Evolutionary conservation across 2,113 vertebrate genomes (phyloP).

Genomic region (Hipposideros armiger): DNA sequence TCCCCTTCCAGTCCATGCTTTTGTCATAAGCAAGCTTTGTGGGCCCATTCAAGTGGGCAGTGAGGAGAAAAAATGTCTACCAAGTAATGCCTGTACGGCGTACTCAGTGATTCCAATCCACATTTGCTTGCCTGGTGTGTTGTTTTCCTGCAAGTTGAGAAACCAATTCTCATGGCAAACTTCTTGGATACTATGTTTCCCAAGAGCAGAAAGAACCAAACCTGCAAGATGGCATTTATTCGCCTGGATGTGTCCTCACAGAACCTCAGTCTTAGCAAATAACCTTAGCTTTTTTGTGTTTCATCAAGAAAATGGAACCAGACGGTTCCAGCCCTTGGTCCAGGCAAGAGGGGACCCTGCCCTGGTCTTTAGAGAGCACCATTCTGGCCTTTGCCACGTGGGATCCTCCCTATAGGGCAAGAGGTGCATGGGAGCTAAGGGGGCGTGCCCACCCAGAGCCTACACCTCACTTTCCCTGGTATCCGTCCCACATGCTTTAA

Average conservation of each 20-base stretch:
- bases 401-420: not conserved
- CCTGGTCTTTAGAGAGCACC: not conserved
- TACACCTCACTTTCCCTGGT: not conserved
- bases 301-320: not conserved
- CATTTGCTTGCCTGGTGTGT: not conserved
- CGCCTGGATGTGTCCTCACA: not conserved
- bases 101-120: not conserved
- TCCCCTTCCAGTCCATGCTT: not conserved
- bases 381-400: not conserved
- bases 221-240: not conserved
- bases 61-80: not conserved
- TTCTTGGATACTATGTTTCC: not conserved
- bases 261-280: not conserved
- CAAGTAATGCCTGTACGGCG: not conserved
- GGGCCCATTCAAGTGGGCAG: not conserved
- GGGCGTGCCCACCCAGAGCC: not conserved
- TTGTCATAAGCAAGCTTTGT: not conserved
- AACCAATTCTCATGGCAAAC: not conserved
- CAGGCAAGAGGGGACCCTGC: not conserved
- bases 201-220: not conserved
- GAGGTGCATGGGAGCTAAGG: not conserved
- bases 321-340: accelerated
- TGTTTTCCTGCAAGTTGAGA: not conserved
- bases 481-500: not conserved
- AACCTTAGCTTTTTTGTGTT: not conserved